Conservation (phyloP, 1,140 invertebrate genomes). For the Atta cephalotes region DNA sequence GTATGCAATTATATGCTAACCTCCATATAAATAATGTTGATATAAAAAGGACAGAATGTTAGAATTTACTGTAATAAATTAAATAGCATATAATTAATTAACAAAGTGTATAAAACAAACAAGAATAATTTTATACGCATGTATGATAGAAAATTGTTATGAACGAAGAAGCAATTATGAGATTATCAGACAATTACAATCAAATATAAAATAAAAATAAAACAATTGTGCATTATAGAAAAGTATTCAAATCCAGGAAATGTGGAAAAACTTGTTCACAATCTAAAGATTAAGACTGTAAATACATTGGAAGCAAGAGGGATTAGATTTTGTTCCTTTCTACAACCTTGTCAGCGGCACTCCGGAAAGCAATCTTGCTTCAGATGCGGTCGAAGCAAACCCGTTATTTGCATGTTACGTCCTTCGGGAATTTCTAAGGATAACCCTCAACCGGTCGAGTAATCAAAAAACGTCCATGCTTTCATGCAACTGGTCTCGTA, state of each 20-base stretch:
- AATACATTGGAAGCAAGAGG: constrained; percentile 28
- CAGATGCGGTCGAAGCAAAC: constrained; percentile 62
- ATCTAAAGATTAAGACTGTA: constrained; percentile 12
- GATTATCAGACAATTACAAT: background rate
- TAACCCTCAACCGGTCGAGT: constrained; percentile 63
- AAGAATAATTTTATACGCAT: background rate
- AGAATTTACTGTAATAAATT: background rate
- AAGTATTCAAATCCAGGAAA: background rate
- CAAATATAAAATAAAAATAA: background rate
- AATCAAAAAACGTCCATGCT: constrained; percentile 73
- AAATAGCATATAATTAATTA: background rate
- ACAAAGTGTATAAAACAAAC: background rate
- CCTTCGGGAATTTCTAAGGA: constrained; percentile 59
- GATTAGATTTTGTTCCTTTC: constrained; percentile 43
- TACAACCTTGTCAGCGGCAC: constrained; percentile 14
- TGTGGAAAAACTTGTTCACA: background rate
- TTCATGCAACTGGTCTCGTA: constrained; percentile 31
- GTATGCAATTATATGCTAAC: constrained; percentile 8
- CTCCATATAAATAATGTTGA: background rate
- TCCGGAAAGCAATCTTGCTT: constrained; percentile 65
- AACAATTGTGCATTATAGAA: constrained; percentile 6
- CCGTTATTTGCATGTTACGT: constrained; percentile 71
- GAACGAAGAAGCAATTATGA: background rate
- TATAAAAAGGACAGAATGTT: background rate
- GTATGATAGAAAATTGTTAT: background rate